Evolutionary conservation across 1,140 invertebrate genomes (phyloP).

Genomic region (Cherax destructor): DNA sequence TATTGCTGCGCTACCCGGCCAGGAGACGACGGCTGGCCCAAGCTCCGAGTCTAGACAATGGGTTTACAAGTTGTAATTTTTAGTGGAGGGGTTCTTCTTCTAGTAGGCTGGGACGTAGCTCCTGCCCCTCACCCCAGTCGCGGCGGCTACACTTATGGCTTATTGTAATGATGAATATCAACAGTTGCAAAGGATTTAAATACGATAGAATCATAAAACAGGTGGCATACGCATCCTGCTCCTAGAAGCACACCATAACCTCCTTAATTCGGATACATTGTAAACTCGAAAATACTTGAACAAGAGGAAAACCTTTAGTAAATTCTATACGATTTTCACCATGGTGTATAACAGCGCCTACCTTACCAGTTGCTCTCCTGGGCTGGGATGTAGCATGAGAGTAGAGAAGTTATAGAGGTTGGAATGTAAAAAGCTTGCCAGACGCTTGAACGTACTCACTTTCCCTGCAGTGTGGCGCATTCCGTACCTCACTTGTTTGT

Average conservation of each 20-base stretch:
- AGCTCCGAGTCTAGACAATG: slow-evolving; percentile 1
- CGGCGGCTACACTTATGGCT: background rate
- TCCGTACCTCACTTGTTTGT: background rate
- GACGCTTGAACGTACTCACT: background rate
- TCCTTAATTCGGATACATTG: slow-evolving; percentile 8
- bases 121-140: background rate
- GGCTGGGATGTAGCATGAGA: background rate
- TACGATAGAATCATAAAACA: slow-evolving; percentile 11
- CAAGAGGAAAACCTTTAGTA: too few relatives aligned
- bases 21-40: background rate
- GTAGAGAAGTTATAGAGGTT: background rate
- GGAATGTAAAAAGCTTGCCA: background rate
- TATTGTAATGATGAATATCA: background rate
- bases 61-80: slow-evolving; percentile 22
- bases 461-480: slow-evolving; percentile 2
- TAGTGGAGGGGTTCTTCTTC: background rate
- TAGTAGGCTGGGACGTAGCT: background rate
- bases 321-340: too few relatives aligned
- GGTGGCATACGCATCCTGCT: slow-evolving; percentile 4
- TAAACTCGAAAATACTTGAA: background rate
- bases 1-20: slow-evolving; percentile 26
- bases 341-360: too few relatives aligned
- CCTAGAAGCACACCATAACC: slow-evolving; percentile 8
- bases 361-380: too few relatives aligned
- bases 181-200: background rate